Percentiles rank a stretch among this genome's conserved stretches.
Conservation (phyloP, 2,113 vertebrate genomes). For the Grantiella picta region DNA sequence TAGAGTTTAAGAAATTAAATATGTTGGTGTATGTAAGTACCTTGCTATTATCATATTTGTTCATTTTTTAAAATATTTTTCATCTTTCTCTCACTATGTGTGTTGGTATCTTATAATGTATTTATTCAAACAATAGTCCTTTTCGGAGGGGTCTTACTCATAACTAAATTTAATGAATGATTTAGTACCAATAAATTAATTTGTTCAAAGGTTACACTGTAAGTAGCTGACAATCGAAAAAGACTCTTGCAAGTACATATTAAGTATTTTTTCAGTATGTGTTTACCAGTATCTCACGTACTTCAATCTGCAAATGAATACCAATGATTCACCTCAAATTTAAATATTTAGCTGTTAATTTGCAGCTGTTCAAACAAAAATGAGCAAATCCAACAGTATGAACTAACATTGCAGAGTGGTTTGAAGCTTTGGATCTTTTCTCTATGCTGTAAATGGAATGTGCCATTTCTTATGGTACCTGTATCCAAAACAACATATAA, state of each 20-base stretch:
- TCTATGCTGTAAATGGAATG: neutral
- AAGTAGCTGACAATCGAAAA: neutral
- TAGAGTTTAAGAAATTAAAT: neutral
- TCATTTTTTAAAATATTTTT: neutral
- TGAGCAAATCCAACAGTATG: neutral
- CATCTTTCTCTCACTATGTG: neutral
- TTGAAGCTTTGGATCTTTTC: neutral
- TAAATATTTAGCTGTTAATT: neutral
- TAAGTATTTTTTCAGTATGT: neutral
- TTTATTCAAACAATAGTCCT: neutral
- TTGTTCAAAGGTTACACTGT: neutral
- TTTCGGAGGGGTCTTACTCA: neutral
- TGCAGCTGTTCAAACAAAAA: neutral
- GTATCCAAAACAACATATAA: neutral
- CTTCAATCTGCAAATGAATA: neutral
- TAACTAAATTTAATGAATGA: neutral
- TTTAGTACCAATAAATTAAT: neutral
- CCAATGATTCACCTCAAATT: neutral
- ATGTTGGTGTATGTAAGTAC: neutral
- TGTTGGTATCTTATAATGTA: neutral
- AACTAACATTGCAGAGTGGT: fast-evolving
- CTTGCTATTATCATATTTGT: neutral
- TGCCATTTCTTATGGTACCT: neutral
- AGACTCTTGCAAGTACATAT: neutral
- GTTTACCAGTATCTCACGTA: neutral